Evolutionary conservation across 2,113 vertebrate genomes (phyloP).

Genomic region (Junco hyemalis): DNA sequence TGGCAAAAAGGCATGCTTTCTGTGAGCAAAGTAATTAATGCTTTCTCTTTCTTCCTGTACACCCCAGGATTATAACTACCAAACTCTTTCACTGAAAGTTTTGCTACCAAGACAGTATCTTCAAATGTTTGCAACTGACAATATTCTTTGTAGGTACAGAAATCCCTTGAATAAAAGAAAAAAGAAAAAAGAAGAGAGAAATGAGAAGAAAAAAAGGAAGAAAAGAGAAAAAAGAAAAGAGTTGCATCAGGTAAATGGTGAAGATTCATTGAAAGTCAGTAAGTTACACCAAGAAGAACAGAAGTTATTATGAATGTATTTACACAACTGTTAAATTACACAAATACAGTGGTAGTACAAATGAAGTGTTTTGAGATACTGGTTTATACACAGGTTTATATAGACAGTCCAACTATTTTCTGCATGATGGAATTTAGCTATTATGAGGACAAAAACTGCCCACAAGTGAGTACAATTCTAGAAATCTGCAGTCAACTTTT

Average conservation of each 20-base stretch:
- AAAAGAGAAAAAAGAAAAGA: background rate
- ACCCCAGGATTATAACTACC: background rate
- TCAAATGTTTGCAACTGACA: background rate
- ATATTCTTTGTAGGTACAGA: background rate
- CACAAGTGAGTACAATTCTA: conserved; percentile 47
- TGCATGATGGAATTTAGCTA: conserved; percentile 39
- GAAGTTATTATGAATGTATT: conserved; percentile 92
- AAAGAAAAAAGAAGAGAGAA: no score
- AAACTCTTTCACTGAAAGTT: background rate
- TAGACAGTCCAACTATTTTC: conserved; percentile 47
- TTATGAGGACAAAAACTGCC: conserved; percentile 43
- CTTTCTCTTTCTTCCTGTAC: background rate
- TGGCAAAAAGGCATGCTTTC: background rate
- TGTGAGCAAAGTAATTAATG: background rate
- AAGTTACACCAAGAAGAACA: conserved; percentile 57
- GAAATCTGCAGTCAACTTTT: conserved; percentile 62
- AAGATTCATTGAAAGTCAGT: background rate
- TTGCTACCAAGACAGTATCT: background rate
- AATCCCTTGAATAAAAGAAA: background rate
- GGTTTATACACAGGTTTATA: conserved; percentile 72
- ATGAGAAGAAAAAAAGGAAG: no score
- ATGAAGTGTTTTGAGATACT: conserved; percentile 74
- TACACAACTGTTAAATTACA: conserved; percentile 92
- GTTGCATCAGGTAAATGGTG: background rate
- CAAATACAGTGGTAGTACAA: conserved; percentile 88